Evolutionary conservation across 2,113 vertebrate species (phyloP).

Genomic region (Lontra canadensis): DNA sequence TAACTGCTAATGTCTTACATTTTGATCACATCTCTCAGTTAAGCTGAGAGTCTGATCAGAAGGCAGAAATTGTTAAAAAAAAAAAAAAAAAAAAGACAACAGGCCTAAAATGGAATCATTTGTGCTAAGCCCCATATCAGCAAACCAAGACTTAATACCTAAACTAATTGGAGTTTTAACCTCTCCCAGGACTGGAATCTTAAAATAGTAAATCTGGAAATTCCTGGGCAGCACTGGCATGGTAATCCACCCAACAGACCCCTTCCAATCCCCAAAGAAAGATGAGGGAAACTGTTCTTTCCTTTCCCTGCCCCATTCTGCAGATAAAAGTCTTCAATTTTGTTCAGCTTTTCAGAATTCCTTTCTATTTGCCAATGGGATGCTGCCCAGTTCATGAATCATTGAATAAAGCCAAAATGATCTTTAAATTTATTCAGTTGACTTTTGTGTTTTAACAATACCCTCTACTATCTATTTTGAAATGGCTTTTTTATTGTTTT

Average conservation of each 20-base stretch:
- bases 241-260: not conserved
- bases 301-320: not conserved
- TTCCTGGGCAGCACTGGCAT: not conserved
- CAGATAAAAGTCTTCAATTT: not conserved
- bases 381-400: not conserved
- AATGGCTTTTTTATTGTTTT: not conserved
- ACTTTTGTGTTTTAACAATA: not conserved
- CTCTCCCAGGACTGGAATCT: not conserved
- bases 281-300: not conserved
- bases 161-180: not conserved
- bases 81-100: not conserved
- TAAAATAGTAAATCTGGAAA: not conserved
- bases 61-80: not conserved
- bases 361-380: not conserved
- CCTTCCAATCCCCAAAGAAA: not conserved
- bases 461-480: not conserved
- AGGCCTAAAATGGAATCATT: not conserved
- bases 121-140: not conserved
- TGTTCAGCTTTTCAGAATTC: not conserved
- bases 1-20: not conserved
- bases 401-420: not conserved
- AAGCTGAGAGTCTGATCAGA: not conserved
- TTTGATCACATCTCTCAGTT: not conserved
- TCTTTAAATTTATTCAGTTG: not conserved
- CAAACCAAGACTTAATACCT: not conserved